A percentile compares a stretch with the other conserved stretches of the same genome.
Evolutionary conservation across 2,113 vertebrate species (phyloP).

Genomic region (Mustela lutreola): DNA sequence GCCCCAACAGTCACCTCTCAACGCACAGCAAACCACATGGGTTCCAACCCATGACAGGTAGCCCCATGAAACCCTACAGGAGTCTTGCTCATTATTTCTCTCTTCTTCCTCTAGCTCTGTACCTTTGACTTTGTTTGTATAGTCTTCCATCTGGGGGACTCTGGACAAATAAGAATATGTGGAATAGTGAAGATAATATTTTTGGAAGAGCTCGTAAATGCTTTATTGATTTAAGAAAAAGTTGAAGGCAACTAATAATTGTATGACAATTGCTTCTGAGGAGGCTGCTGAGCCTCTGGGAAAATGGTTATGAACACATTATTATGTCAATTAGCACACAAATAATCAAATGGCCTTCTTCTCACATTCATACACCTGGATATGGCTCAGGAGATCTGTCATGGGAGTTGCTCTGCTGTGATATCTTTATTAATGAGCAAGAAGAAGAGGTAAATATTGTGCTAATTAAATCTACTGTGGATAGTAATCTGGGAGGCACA

Average conservation of each 20-base stretch:
- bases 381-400: background rate
- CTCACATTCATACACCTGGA: conserved; percentile 44
- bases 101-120: background rate
- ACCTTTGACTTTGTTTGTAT: background rate
- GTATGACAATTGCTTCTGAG: conserved; percentile 28
- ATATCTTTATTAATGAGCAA: conserved; percentile 73
- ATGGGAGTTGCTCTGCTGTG: background rate
- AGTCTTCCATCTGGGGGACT: background rate
- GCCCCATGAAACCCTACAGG: background rate
- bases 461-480: conserved; percentile 74
- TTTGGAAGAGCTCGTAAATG: conserved; percentile 1
- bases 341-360: conserved; percentile 55
- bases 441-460: conserved; percentile 68
- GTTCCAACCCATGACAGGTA: background rate
- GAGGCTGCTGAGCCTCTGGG: conserved; percentile 17
- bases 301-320: conserved; percentile 53
- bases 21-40: background rate
- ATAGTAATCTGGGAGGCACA: conserved; percentile 54
- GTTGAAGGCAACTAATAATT: conserved; percentile 62
- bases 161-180: background rate
- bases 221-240: conserved; percentile 63
- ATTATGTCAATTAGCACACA: conserved; percentile 60
- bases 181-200: background rate
- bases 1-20: background rate
- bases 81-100: background rate